phyloP scores from a whole-genome alignment of 2,113 vertebrate species.

The Sebastes fasciatus region DNA sequence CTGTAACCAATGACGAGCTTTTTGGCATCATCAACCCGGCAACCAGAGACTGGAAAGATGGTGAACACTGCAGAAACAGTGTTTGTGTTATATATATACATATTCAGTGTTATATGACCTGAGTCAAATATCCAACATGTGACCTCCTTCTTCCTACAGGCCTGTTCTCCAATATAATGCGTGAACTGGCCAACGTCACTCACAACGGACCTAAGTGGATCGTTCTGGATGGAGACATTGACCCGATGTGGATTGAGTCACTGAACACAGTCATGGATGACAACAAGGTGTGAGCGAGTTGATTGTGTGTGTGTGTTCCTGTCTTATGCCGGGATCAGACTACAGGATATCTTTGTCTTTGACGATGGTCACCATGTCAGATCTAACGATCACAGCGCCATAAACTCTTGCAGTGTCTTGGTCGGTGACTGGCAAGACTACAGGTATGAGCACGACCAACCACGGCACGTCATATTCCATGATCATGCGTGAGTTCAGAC shows the following conservation, averaged over 20 bases:
- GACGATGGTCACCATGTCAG: no score
- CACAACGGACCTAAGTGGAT: slow-evolving; percentile 97
- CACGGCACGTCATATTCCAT: no score
- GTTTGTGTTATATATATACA: neutral
- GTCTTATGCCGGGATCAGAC: no score
- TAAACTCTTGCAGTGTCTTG: no score
- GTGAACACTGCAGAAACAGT: slow-evolving; percentile 72
- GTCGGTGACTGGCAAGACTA: no score
- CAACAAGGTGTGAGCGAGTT: slow-evolving; percentile 89
- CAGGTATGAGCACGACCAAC: no score
- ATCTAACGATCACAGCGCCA: no score
- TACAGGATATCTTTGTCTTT: no score
- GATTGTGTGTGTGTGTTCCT: neutral
- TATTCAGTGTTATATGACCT: neutral
- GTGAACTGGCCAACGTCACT: slow-evolving; percentile 91
- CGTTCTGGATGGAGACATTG: slow-evolving; percentile 96
- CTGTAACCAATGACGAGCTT: slow-evolving; percentile 80
- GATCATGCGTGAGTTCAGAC: no score
- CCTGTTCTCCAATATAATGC: slow-evolving; percentile 94
- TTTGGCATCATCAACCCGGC: slow-evolving; percentile 84
- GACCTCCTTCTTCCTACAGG: slow-evolving; percentile 72
- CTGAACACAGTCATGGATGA: slow-evolving; percentile 99
- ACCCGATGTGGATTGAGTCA: slow-evolving; percentile 99
- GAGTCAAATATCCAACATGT: neutral
- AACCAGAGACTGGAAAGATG: slow-evolving; percentile 96